Base-by-base conservation (phyloP, 2,113 vertebrate genomes). In the Galeopterus variegatus region DNA sequence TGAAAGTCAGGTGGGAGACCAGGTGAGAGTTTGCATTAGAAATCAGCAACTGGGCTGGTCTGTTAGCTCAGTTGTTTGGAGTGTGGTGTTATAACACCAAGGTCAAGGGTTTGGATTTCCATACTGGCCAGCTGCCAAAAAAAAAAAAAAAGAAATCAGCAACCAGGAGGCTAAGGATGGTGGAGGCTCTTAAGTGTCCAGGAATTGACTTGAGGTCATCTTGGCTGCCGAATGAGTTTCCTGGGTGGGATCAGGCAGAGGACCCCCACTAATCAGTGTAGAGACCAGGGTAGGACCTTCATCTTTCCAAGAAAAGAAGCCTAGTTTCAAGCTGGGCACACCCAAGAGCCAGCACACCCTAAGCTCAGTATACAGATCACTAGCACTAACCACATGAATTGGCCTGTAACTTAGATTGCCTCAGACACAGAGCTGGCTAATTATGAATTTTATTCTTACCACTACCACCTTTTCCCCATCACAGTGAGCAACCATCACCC, bases 381-480 rank as follows among this genome's bases (percentile, higher is more conserved):
- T 6, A 48, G 79, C 52, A 13, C 24, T 41, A 23, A 14, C 31
- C 26, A 18, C 14, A 3, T 1, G 14, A 14, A 7, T 0, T 2
- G 13, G 0, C 60, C n/a, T 21, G 3, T 1, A n/a, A 19, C 23
- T 2, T 19, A 26, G 33, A 23, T 6, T 4, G 2, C n/a, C 76
- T 58, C 33, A 26, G n/a, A n/a, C 3, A 15, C 7, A 60, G 21
- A 52, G 8, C 1, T 28, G 11, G 75, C n/a, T 24, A 1, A 9
- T 21, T 23, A 4, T 17, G 18, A 24, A 13, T 31, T 18, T 5
- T 33, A 6, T 14, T 79, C 11, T 26, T 65, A 33, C 36, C 50
- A 36, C 10, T 70, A 1, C 48, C 67, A 23, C 3, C 56, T 64
- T 9, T 9, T 33, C 7, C 4, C 26, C 7, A 7, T n/a, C 8